Evolutionary conservation across 2,888 invertebrate species (phyloP).

Genomic region (Melanargia galathea): DNA sequence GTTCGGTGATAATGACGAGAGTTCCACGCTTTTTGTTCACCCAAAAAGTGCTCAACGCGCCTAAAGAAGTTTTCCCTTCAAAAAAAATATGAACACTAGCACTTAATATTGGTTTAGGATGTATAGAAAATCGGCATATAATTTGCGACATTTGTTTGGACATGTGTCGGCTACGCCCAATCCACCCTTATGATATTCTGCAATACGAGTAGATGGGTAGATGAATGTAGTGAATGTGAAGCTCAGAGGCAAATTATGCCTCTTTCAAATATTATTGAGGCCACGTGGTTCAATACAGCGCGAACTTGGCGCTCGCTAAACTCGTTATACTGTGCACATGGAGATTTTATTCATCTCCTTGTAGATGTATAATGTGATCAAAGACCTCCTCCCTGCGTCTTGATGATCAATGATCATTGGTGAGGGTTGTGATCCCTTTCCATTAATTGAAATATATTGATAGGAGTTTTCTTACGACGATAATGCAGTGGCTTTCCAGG

Average conservation of each 20-base stretch:
- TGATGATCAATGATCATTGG: neutral
- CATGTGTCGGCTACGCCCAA: slow-evolving; percentile 62
- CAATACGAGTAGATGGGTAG: slow-evolving; percentile 38
- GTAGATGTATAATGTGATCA: neutral
- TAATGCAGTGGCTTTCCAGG: too few species aligned
- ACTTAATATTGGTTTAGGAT: too few species aligned
- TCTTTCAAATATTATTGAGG: slow-evolving; percentile 46
- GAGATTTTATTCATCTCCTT: slow-evolving; percentile 3
- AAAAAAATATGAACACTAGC: too few species aligned
- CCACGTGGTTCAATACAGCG: slow-evolving; percentile 39
- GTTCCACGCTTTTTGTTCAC: too few species aligned
- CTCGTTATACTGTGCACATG: slow-evolving; percentile 9
- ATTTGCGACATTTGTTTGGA: slow-evolving; percentile 63
- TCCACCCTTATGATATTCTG: slow-evolving; percentile 45
- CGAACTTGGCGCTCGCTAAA: slow-evolving; percentile 26
- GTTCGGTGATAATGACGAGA: too few species aligned
- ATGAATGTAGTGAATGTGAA: too few species aligned
- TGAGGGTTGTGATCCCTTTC: too few species aligned
- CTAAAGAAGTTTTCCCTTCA: too few species aligned
- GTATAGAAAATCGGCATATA: slow-evolving; percentile 39
- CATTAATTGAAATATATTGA: too few species aligned
- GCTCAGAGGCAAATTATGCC: slow-evolving; percentile 46
- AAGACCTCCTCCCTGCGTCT: neutral
- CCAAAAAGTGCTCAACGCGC: too few species aligned
- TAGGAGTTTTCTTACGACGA: too few species aligned